phyloP scores from a whole-genome alignment of 2,797 vertebrate genomes.

The Thalassophryne amazonica region DNA sequence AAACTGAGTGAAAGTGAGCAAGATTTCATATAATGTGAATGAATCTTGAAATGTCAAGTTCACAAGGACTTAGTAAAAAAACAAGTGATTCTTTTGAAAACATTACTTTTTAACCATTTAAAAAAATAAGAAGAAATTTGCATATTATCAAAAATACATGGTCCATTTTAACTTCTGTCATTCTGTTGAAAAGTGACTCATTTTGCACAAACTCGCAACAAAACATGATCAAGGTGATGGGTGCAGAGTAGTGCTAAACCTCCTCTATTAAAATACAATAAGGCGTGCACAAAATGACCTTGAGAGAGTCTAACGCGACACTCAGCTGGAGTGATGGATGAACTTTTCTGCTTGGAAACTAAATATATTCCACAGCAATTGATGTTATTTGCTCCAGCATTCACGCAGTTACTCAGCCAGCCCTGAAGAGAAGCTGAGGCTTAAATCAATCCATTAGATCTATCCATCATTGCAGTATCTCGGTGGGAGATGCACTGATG shows the following conservation, averaged over 20 bases:
- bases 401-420: slow-evolving; percentile 55
- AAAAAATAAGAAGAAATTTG: no score
- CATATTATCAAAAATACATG: no score
- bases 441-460: slow-evolving; percentile 73
- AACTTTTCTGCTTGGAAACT: slow-evolving; percentile 48
- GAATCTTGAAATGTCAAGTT: no score
- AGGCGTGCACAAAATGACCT: slow-evolving; percentile 38
- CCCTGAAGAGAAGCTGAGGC: slow-evolving; percentile 47
- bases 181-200: no score
- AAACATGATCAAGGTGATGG: slow-evolving; percentile 21
- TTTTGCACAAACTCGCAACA: no score
- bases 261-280: slow-evolving; percentile 52
- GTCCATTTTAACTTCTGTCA: no score
- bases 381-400: slow-evolving; percentile 47
- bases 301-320: slow-evolving; percentile 38
- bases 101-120: no score
- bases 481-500: slow-evolving; percentile 71
- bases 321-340: slow-evolving; percentile 62
- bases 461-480: slow-evolving; percentile 76
- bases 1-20: slow-evolving; percentile 1
- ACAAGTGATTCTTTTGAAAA: no score
- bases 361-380: slow-evolving; percentile 33
- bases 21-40: background rate
- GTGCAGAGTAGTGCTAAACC: slow-evolving; percentile 23
- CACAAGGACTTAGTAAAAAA: no score